Conservation (phyloP, 1,140 invertebrate genomes). For the Drosophila mauritiana region DNA sequence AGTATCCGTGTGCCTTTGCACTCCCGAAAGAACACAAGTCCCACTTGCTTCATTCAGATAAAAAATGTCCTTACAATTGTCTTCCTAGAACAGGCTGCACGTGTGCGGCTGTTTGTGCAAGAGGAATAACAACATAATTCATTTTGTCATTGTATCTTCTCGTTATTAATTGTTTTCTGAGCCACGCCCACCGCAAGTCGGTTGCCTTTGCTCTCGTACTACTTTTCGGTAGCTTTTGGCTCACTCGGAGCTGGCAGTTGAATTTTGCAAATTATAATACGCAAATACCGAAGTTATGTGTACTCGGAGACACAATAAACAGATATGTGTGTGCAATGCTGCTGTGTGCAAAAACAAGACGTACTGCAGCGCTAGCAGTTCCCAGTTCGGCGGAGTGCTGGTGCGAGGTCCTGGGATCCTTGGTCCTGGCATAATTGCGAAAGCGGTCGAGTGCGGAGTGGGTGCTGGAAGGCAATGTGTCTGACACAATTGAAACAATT, state of each 20-base stretch:
- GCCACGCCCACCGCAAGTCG: conserved; percentile 49
- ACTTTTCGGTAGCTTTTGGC: conserved; percentile 5
- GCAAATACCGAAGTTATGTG: conserved; percentile 73
- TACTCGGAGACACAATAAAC: conserved; percentile 66
- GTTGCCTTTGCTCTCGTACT: conserved; percentile 1
- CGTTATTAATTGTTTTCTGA: conserved; percentile 77
- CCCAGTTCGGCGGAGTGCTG: conserved; percentile 2
- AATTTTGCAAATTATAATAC: conserved; percentile 82
- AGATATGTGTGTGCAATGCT: conserved; percentile 60
- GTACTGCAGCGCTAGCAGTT: conserved; percentile 8
- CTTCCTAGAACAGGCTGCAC: conserved; percentile 8
- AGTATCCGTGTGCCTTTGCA: not conserved
- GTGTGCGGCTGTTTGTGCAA: conserved; percentile 24
- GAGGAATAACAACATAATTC: conserved; percentile 76
- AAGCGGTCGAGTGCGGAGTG: conserved; percentile 34
- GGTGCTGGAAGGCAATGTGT: conserved; percentile 26
- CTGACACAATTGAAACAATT: conserved; percentile 74
- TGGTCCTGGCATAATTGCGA: conserved; percentile 62
- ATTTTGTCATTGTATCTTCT: conserved; percentile 80
- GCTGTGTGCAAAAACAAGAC: conserved; percentile 52
- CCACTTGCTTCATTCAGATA: conserved; percentile 9
- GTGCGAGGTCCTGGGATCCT: conserved; percentile 19
- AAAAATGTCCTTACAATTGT: conserved; percentile 15
- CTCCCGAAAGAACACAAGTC: not conserved
- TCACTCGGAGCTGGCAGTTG: conserved; percentile 15